Evolutionary conservation across 2,888 invertebrate genomes (phyloP), one percentile per base, ranked within the genome.

Genomic region (Lasioglossum zephyrum): DNA sequence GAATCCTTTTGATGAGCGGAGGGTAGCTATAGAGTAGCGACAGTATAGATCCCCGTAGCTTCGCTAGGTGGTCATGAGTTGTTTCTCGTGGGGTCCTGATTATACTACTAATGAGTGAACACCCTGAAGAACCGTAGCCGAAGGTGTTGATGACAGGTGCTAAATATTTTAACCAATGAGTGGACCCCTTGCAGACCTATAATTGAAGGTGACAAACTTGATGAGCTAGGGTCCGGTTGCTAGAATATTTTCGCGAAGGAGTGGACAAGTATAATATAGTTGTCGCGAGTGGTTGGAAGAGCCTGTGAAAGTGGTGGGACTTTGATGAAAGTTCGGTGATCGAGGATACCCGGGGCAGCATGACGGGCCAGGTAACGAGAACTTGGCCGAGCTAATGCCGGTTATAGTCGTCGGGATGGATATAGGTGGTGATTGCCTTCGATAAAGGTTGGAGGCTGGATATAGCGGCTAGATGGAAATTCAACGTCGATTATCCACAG

Each of bases 321-420:
- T 18, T 76, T 78, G 63, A 66, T 57, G 66, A 73, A 81, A 73
- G 26, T 44, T 36, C 36, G 72, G 41, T 18, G 63, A 82, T 66
- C 31, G 63, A 39, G 57, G 22, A 26, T 70, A 31, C 31, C 22
- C 18, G 36, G 8, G 47, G 22, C 39, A 22, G 36, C 69, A 84
- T 77, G 84, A 80, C 73, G 75, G 75, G 11, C 41, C 18, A 74
- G 74, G 53, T 81, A 79, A 84, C 72, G 84, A 83, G 81, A 74
- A 84, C 79, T 77, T 74, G 79, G 66, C 79, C 36, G 83, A 77
- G 86, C 70, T 86, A 84, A 79, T 73, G 86, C 72, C 63, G 47
- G 81, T 49, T 49, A 72, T 18, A 63, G 57, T 77, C 75, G 63
- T 73, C 70, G 73, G 69, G 36, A 81, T 44, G 79, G 79, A 79